Percentiles rank a stretch among this genome's conserved stretches.
These are phyloP conservation scores for Aspidiotus rigidus DNA, from an alignment of 2,888 invertebrate species.

Conservation along the genomic window DNA sequence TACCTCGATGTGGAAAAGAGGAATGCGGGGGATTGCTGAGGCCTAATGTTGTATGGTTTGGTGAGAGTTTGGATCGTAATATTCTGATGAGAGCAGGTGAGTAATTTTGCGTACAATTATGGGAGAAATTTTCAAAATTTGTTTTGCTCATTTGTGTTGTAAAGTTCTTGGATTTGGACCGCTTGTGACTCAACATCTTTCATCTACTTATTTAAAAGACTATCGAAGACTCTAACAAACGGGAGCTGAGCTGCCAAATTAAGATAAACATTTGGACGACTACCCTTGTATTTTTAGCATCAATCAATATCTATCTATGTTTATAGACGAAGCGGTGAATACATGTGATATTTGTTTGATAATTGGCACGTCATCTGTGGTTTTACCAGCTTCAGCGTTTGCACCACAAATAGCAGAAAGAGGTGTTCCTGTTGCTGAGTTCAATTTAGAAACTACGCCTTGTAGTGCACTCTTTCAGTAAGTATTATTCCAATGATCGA, in stretches of 20 bases:
- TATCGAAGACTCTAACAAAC: too few species aligned
- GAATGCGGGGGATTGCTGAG: slow-evolving; percentile 59
- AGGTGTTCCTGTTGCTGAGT: slow-evolving; percentile 66
- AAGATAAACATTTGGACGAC: background rate
- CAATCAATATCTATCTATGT: slow-evolving; percentile 25
- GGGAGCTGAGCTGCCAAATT: background rate
- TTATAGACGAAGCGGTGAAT: slow-evolving; percentile 53
- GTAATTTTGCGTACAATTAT: slow-evolving; percentile 36
- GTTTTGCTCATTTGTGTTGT: background rate
- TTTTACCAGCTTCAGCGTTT: slow-evolving; percentile 81
- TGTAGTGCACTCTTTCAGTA: slow-evolving; percentile 37
- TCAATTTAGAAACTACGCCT: slow-evolving; percentile 46
- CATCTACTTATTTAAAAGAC: too few species aligned
- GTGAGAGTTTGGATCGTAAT: slow-evolving; percentile 59
- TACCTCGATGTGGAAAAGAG: slow-evolving; percentile 59
- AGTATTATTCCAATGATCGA: slow-evolving; percentile 9
- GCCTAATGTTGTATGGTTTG: slow-evolving; percentile 83
- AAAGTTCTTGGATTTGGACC: background rate
- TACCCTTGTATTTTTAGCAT: background rate
- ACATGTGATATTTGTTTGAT: slow-evolving; percentile 69
- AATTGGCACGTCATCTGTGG: slow-evolving; percentile 76
- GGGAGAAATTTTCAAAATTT: slow-evolving; percentile 14
- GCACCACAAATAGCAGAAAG: slow-evolving; percentile 65
- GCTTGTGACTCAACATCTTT: background rate
- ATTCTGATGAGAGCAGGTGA: slow-evolving; percentile 56